Base-by-base conservation (phyloP, 2,888 invertebrate genomes). In the Entomobrya multifasciata region DNA sequence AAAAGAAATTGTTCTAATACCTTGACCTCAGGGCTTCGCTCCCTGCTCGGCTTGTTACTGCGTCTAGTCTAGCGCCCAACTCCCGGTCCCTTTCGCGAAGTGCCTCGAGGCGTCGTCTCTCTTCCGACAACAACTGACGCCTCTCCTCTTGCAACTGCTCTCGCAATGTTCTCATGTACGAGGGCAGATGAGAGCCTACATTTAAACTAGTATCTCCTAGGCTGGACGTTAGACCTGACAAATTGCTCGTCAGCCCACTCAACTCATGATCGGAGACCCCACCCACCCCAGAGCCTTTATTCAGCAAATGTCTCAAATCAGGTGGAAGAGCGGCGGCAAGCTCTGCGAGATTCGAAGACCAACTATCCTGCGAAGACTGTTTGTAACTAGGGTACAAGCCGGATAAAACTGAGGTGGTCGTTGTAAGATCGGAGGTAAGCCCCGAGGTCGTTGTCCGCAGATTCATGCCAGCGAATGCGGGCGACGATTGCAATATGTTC, bases 251-350 rank as follows among this genome's bases (percentile, higher is more conserved):
- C 80, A 91, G 79, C 78, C 89, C 90, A 87, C 89, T 89, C 74
- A 90, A 76, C 47, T 89, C 90, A 60, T 87, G 87, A 57, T 87
- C 85, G 41, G 78, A 72, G 25, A 86, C 41, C 47, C 83, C 88
- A 36, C 86, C 86, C 30, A 89, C 88, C 70, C 90, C 88, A 27
- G 89, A 89, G 72, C 90, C 88, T 88, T 91, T 90, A 87, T 91
- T 90, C 11, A 93, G 91, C n/a, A 93, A 91, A 87, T 93, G 93
- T 49, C 92, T 90, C 47, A 93, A 91, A 89, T 93, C 93, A n/a
- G 93, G 93, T n/a, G 93, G 93, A 81, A 93, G 91, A 89, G 92
- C 92, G 10, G 92, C 92, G 44, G 92, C 92, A 62, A 93, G 89
- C 89, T 92, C 92, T 60, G 92, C 91, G 88, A 92, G 89, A 86